phyloP scores from a whole-genome alignment of 2,888 invertebrate genomes.

The Cerastoderma edule region DNA sequence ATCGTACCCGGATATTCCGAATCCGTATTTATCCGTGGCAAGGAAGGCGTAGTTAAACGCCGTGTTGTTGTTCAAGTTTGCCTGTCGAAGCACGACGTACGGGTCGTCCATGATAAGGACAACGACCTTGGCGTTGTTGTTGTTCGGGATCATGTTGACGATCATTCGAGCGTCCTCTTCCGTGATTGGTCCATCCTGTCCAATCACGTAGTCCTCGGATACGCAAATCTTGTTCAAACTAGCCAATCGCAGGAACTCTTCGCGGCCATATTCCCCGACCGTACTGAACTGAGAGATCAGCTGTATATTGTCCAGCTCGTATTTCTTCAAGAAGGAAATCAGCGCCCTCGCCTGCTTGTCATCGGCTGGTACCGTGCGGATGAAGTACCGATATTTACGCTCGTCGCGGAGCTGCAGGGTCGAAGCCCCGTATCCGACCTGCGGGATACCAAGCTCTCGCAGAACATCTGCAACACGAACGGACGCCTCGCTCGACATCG shows the following conservation, averaged over 20 bases:
- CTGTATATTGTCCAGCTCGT: conserved; percentile 83
- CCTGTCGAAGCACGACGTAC: conserved; percentile 68
- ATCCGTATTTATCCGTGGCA: conserved; percentile 80
- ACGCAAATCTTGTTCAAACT: conserved; percentile 77
- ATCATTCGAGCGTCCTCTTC: conserved; percentile 61
- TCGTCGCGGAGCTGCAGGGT: conserved; percentile 70
- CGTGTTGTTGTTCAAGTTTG: conserved; percentile 51
- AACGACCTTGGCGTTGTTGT: conserved; percentile 69
- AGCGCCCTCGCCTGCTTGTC: conserved; percentile 81
- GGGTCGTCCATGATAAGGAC: conserved; percentile 76
- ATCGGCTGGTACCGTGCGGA: conserved; percentile 80
- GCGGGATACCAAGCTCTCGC: conserved; percentile 75
- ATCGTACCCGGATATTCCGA: conserved; percentile 63
- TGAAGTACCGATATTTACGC: conserved; percentile 75
- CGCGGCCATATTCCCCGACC: conserved; percentile 71
- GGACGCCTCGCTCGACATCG: conserved; percentile 75
- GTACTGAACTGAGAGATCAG: conserved; percentile 77
- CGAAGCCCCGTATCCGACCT: conserved; percentile 80
- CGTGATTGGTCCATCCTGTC: conserved; percentile 61
- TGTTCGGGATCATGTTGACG: conserved; percentile 52
- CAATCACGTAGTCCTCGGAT: conserved; percentile 70
- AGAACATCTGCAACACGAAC: conserved; percentile 77
- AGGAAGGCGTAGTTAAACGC: conserved; percentile 70
- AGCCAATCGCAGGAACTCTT: conserved; percentile 78
- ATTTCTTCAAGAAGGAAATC: conserved; percentile 82